Evolutionary conservation across 2,888 invertebrate species (phyloP).

Genomic region (Tricholauxania praeusta): DNA sequence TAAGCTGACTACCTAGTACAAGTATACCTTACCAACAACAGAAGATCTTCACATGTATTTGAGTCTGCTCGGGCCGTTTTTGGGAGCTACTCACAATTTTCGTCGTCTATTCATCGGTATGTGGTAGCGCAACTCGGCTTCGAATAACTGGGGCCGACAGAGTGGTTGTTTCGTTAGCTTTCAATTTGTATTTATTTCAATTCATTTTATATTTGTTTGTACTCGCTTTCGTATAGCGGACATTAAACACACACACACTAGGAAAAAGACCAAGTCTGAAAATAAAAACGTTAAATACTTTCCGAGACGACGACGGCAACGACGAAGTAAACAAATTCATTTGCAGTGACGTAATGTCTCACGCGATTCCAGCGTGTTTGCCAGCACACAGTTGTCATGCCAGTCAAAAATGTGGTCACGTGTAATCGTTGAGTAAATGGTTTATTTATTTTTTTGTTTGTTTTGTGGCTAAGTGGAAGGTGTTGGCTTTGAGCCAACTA

Average conservation of each 20-base stretch:
- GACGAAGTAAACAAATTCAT: constrained; percentile 53
- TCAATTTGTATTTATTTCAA: constrained; percentile 12
- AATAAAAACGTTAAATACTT: not conserved
- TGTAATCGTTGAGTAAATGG: not conserved
- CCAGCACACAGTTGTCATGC: constrained; percentile 24
- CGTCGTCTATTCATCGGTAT: not conserved
- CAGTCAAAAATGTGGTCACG: constrained; percentile 22
- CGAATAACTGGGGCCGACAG: not conserved
- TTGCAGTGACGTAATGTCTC: constrained; percentile 67
- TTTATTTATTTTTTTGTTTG: not conserved
- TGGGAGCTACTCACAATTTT: not conserved
- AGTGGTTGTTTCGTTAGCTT: not conserved
- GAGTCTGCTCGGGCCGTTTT: not conserved
- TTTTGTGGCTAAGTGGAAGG: too few relatives aligned
- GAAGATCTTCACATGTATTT: not conserved
- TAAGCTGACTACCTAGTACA: not conserved
- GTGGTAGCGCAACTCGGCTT: too few relatives aligned
- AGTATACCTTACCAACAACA: not conserved
- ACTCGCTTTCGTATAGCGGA: constrained; percentile 4
- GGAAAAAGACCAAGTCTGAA: not conserved
- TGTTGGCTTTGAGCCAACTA: too few relatives aligned
- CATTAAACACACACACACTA: not conserved
- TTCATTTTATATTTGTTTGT: not conserved
- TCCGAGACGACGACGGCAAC: not conserved
- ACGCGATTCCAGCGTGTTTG: constrained; percentile 66